Conservation (phyloP, 2,888 invertebrate genomes). For the Yponomeuta sedellus region DNA sequence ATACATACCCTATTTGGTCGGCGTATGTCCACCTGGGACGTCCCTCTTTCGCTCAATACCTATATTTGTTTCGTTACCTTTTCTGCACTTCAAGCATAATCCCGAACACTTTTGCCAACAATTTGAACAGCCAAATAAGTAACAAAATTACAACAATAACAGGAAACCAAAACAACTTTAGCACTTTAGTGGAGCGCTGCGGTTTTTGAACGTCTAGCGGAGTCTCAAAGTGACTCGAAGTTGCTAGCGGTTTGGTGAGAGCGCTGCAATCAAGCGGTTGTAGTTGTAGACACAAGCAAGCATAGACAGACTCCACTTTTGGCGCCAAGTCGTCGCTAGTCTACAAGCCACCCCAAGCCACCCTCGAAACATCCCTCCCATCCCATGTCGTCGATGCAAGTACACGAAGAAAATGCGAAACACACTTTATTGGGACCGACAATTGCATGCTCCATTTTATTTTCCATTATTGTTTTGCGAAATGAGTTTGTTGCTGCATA, state of each 20-base stretch:
- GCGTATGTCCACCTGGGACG: too few species aligned
- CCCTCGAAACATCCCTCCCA: not conserved
- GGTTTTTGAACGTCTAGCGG: not conserved
- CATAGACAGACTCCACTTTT: not conserved
- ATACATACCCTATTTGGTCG: too few species aligned
- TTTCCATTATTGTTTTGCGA: not conserved
- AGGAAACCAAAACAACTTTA: not conserved
- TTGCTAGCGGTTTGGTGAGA: not conserved
- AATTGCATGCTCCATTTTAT: not conserved
- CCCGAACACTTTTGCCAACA: not conserved
- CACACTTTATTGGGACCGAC: not conserved
- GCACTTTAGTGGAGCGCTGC: not conserved
- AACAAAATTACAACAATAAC: not conserved
- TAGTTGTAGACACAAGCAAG: not conserved
- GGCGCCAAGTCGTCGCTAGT: not conserved
- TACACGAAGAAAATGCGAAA: too few species aligned
- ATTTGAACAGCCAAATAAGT: not conserved
- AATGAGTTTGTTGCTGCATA: too few species aligned
- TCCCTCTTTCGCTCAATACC: too few species aligned
- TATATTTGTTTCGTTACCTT: too few species aligned
- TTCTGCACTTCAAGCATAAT: too few species aligned
- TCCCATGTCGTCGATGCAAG: too few species aligned
- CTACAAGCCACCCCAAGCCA: not conserved
- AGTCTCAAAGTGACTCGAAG: not conserved
- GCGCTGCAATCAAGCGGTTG: not conserved